phyloP scores from a whole-genome alignment of 2,888 invertebrate species.

The Oscheius sp. region DNA sequence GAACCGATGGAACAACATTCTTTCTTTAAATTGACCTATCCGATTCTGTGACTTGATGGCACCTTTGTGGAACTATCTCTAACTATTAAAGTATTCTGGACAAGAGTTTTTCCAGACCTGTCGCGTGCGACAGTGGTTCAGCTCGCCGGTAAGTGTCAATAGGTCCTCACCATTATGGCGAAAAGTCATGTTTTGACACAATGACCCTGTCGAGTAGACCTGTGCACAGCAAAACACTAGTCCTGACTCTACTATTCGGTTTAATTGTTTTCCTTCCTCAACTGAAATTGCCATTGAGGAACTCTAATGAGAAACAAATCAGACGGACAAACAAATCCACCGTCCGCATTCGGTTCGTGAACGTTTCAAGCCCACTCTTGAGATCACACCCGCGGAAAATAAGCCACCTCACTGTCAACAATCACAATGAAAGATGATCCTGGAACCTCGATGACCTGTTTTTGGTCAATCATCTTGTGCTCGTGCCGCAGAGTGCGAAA shows the following conservation, averaged over 20 bases:
- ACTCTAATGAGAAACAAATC: slow-evolving; percentile 27
- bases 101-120: background rate
- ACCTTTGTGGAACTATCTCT: no score
- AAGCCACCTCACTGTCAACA: slow-evolving; percentile 37
- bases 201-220: slow-evolving; percentile 15
- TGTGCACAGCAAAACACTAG: background rate
- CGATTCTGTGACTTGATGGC: no score
- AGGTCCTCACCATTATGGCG: slow-evolving; percentile 9
- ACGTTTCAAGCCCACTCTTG: slow-evolving; percentile 37
- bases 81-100: no score
- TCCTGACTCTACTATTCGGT: background rate
- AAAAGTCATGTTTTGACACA: slow-evolving; percentile 31
- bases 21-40: no score
- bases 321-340: slow-evolving; percentile 11
- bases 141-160: slow-evolving; percentile 27
- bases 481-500: no score
- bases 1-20: no score
- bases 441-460: slow-evolving; percentile 25
- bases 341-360: slow-evolving; percentile 23
- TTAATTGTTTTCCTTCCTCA: background rate
- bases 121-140: slow-evolving; percentile 27
- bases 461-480: no score
- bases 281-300: background rate
- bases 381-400: slow-evolving; percentile 35
- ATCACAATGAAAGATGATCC: slow-evolving; percentile 25